Conservation (phyloP, 92 coral and sea anemone species). For the Muricea muricata region DNA sequence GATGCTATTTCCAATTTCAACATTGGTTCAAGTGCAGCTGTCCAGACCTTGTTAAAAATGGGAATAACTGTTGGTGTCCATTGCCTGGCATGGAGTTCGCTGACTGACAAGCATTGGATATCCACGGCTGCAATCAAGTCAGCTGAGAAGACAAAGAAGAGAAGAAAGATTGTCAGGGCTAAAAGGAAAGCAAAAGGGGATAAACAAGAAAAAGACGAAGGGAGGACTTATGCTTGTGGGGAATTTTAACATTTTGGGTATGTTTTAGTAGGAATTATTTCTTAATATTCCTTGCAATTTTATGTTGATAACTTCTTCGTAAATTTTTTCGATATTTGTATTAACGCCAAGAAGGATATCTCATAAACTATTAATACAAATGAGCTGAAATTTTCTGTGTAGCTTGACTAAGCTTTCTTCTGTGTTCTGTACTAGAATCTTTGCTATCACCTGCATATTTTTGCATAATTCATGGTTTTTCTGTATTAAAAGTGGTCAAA, state of each 20-base stretch:
- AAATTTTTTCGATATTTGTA: neutral
- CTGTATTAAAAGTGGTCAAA: neutral
- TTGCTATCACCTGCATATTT: neutral
- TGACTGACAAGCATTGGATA: neutral
- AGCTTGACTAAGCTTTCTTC: neutral
- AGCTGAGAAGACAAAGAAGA: neutral
- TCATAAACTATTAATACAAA: neutral
- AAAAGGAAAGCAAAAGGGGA: neutral
- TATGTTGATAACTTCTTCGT: neutral
- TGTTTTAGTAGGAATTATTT: too few species aligned
- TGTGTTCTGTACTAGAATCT: neutral
- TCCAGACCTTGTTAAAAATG: too few species aligned
- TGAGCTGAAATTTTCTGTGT: neutral
- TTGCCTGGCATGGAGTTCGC: neutral
- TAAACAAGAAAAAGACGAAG: constrained; percentile 64
- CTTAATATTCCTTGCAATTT: neutral
- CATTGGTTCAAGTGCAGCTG: neutral
- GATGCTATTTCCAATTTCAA: neutral
- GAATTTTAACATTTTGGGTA: constrained; percentile 15
- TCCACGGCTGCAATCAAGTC: neutral
- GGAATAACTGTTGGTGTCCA: neutral
- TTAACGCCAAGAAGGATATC: neutral
- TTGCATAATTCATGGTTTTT: neutral
- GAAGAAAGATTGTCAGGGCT: neutral
- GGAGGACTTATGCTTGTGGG: constrained; percentile 52